Evolutionary conservation across 2,888 invertebrate species (phyloP).

Genomic region (Drosophila sordidapex): DNA sequence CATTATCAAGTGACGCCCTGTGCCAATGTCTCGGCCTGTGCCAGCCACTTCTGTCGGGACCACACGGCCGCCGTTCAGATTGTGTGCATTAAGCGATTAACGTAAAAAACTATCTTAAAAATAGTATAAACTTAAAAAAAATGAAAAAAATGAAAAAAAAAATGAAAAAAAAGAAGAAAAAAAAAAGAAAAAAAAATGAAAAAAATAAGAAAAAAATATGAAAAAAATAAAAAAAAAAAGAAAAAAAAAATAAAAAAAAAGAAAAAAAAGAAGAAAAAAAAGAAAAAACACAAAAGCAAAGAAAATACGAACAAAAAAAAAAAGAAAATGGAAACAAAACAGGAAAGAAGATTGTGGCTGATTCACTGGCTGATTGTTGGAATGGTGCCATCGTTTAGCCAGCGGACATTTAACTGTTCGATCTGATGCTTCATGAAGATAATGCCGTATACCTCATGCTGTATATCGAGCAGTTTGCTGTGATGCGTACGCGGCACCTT

Average conservation of each 20-base stretch:
- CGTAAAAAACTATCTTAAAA: slow-evolving; percentile 46
- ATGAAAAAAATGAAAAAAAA: neutral
- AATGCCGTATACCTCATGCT: slow-evolving; percentile 81
- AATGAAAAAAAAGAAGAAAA: neutral
- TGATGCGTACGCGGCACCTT: slow-evolving; percentile 81
- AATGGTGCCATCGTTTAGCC: slow-evolving; percentile 82
- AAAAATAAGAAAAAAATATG: neutral
- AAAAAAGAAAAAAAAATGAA: neutral
- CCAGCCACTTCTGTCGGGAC: slow-evolving; percentile 68
- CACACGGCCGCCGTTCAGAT: slow-evolving; percentile 70
- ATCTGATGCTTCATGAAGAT: slow-evolving; percentile 83
- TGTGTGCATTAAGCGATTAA: slow-evolving; percentile 53
- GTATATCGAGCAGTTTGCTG: slow-evolving; percentile 78
- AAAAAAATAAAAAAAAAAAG: neutral
- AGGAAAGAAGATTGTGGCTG: neutral
- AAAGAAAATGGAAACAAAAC: neutral
- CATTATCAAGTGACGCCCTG: slow-evolving; percentile 63
- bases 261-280: neutral
- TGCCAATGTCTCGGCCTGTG: slow-evolving; percentile 60
- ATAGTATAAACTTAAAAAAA: slow-evolving; percentile 1
- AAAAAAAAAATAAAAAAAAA: neutral
- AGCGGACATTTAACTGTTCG: slow-evolving; percentile 82
- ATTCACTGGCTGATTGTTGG: slow-evolving; percentile 74
- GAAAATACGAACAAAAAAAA: neutral
- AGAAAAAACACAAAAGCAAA: neutral